A percentile compares a stretch with the other conserved stretches of the same genome.
Evolutionary conservation across 2,113 vertebrate genomes (phyloP).

Genomic region (Cygnus atratus): DNA sequence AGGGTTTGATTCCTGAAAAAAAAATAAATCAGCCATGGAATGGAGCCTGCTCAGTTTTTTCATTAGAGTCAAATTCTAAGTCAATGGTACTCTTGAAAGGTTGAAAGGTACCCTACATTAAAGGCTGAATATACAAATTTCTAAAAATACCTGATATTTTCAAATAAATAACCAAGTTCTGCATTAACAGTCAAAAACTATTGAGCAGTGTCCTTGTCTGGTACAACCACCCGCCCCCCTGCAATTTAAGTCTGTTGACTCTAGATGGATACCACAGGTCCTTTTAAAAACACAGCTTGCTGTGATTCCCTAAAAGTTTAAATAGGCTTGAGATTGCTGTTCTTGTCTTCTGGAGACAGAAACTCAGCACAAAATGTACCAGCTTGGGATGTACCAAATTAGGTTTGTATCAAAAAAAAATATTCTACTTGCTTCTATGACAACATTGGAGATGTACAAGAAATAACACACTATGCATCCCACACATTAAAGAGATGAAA

Average conservation of each 20-base stretch:
- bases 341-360: slow-evolving; percentile 13
- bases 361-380: slow-evolving; percentile 46
- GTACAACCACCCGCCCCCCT: background rate
- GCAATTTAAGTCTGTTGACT: background rate
- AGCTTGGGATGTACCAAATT: slow-evolving; percentile 19
- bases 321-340: background rate
- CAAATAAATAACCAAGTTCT: background rate
- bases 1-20: background rate
- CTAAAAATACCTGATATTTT: background rate
- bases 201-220: background rate
- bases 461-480: slow-evolving; percentile 52
- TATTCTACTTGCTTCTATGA: slow-evolving; percentile 70
- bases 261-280: background rate
- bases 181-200: background rate
- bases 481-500: slow-evolving; percentile 19
- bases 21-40: background rate
- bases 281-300: background rate
- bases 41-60: background rate
- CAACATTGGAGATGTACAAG: slow-evolving; percentile 51
- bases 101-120: background rate
- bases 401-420: slow-evolving; percentile 35
- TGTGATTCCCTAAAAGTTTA: background rate
- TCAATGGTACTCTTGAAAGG: background rate
- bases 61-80: background rate
- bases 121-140: background rate